These are phyloP conservation scores for Myrmophylax atrothorax DNA, from an alignment of 2,113 vertebrate species.

Conservation along the genomic window DNA sequence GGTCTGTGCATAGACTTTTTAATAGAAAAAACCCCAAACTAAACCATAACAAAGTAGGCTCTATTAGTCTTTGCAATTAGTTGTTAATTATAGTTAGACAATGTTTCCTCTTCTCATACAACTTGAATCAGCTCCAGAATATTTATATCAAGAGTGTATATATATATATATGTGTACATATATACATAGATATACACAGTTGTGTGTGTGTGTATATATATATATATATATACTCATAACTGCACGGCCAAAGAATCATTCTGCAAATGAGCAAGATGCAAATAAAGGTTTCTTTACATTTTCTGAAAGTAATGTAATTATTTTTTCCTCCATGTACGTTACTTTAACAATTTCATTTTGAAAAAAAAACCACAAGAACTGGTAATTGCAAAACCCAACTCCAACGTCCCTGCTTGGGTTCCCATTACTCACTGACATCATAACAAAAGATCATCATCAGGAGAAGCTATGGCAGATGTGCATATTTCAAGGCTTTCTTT, in stretches of 20 bases:
- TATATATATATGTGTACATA: no score
- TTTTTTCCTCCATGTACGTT: no score
- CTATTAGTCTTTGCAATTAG: neutral
- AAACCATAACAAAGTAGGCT: neutral
- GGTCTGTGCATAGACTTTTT: neutral
- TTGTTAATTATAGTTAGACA: neutral
- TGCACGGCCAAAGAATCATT: neutral
- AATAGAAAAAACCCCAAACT: neutral
- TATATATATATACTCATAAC: rapidly evolving
- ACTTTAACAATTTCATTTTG: neutral
- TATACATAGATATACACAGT: no score
- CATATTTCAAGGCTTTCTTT: neutral
- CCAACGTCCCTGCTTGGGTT: rapidly evolving
- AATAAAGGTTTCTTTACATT: neutral
- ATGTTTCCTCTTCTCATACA: neutral
- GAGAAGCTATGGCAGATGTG: neutral
- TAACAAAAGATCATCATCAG: neutral
- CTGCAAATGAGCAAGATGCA: neutral
- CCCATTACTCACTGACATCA: no score
- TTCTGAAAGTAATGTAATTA: neutral
- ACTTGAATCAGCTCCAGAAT: neutral
- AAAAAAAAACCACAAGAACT: neutral
- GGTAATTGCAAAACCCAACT: neutral
- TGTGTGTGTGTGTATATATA: no score
- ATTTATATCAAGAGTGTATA: neutral